Base-by-base conservation (phyloP, 2,797 vertebrate species). In the Scolopax rusticola region DNA sequence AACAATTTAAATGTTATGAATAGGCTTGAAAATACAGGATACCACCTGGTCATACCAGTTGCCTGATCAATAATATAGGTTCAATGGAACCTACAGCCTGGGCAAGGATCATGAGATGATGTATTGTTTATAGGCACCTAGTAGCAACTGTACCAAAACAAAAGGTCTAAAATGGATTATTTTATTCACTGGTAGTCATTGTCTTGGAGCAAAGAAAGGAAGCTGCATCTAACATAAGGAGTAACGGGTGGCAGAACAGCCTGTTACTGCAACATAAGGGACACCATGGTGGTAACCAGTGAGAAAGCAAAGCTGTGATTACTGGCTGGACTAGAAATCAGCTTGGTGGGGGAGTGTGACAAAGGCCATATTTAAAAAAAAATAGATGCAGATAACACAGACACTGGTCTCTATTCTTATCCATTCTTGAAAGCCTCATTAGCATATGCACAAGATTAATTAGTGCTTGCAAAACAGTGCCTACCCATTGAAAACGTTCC, bases 201-300 rank as follows among this genome's bases (percentile, higher is more conserved):
- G 47, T 71, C 36, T 64, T 41, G n/a, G 56, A 92, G 75, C 23
- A 94, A 77, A 87, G 43, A 53, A 89, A 68, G 53, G 76, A 73
- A 89, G 51, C 71, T 87, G 51, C 36, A 68, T 41, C 45, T 77
- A 84, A 79, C 81, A 91, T 75, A 91, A 33, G 82, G 95, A 94
- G 57, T 78, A 92, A 87, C 1, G 45, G 30, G 84, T 89, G 90
- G 84, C 57, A 90, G 82, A 96, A 91, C 75, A 96, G 69, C 53
- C 87, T 87, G 71, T 80, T 70, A 65, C 21, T 50, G 84, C 79
- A 91, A 75, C 38, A 57, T 54, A 89, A 89, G 71, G 71, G 60
- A 91, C 65, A 87, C n/a, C 87, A 69, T 21, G 60, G 82, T 84
- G 87, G 65, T 19, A 86, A 89, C 24, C 50, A 71, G 71, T n/a